Conservation (phyloP, 35 echinoderm and acorn worm species). For the Strongylocentrotus purpuratus region DNA sequence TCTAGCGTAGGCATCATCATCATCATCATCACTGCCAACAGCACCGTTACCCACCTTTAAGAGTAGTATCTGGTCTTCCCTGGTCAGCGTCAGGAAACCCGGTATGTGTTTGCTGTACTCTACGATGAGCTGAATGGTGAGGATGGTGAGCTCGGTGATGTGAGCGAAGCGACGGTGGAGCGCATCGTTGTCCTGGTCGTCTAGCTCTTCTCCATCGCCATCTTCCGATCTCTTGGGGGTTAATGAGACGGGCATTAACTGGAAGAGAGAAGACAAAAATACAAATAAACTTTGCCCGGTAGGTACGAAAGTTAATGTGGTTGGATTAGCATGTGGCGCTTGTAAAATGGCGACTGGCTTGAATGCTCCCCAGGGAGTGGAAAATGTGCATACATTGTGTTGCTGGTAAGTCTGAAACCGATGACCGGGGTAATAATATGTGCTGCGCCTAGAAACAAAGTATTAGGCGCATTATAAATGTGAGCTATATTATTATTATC, state of each 20-base stretch:
- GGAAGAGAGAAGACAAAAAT: neutral
- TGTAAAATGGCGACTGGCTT: no score
- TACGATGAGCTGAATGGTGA: constrained; percentile 97
- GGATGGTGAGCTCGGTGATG: constrained; percentile 97
- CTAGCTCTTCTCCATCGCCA: neutral
- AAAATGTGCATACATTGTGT: no score
- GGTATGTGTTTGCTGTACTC: constrained; percentile 99
- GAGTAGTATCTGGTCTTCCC: constrained; percentile 97
- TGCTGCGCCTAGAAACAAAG: no score
- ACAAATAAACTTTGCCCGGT: no score
- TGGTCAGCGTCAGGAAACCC: constrained; percentile 80
- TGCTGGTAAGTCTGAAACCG: no score
- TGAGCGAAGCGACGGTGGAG: constrained; percentile 92
- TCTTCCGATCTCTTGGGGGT: neutral
- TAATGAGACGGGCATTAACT: constrained; percentile 10
- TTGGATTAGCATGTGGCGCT: no score
- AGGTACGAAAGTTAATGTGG: no score
- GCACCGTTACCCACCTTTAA: constrained; percentile 67
- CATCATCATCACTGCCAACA: neutral
- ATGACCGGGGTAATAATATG: no score
- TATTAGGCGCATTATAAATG: no score
- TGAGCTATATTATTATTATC: no score
- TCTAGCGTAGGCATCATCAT: neutral
- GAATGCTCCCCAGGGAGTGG: no score
- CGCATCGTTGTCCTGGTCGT: constrained; percentile 58